These are phyloP conservation scores for Enteromius mattozi DNA, from an alignment of 2,797 vertebrate species.

Conservation along the genomic window DNA sequence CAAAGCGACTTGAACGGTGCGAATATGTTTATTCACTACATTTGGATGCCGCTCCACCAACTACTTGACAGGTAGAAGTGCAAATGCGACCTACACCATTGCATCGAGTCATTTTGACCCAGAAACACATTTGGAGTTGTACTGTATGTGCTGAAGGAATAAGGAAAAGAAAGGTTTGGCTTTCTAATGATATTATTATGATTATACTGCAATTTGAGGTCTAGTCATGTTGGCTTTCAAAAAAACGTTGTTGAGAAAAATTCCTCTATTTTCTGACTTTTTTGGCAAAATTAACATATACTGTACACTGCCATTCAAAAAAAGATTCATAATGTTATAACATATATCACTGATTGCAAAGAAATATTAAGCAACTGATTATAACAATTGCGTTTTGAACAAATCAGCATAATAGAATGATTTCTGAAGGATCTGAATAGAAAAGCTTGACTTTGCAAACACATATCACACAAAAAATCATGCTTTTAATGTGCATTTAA, in stretches of 20 bases:
- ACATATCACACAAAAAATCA: no score
- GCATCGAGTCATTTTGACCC: background rate
- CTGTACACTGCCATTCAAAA: background rate
- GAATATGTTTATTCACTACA: background rate
- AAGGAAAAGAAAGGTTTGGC: background rate
- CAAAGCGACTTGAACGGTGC: background rate
- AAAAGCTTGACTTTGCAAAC: background rate
- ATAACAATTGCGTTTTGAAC: background rate
- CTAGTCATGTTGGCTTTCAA: background rate
- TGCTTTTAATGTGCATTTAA: background rate
- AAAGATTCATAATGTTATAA: background rate
- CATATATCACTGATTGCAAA: background rate
- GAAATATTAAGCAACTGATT: background rate
- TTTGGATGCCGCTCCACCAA: background rate
- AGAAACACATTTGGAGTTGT: background rate
- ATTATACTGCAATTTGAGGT: no score
- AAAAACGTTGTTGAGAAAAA: background rate
- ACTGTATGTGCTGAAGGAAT: background rate
- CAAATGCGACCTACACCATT: constrained; percentile 2
- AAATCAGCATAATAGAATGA: constrained; percentile 1
- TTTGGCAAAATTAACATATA: background rate
- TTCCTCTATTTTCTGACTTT: background rate
- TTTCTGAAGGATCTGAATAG: background rate
- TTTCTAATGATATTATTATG: background rate
- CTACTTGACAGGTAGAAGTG: background rate